phyloP scores from a whole-genome alignment of 1,140 invertebrate genomes.

The Sycobia sp. region DNA sequence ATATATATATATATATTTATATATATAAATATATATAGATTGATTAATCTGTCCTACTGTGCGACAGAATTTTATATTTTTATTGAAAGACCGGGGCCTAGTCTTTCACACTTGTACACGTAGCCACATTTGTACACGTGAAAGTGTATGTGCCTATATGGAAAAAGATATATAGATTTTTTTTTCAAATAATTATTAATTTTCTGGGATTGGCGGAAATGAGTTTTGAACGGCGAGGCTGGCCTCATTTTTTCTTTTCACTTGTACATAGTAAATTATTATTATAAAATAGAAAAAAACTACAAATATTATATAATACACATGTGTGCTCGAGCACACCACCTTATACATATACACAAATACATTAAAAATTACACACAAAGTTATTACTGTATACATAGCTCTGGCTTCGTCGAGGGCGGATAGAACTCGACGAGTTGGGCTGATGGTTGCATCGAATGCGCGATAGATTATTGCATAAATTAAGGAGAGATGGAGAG shows the following conservation, averaged over 20 bases:
- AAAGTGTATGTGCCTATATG: not conserved
- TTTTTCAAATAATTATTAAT: too few relatives aligned
- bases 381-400: constrained; percentile 19
- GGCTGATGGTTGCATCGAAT: constrained; percentile 18
- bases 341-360: constrained; percentile 14
- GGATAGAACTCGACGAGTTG: constrained; percentile 11
- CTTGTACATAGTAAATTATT: constrained; percentile 35
- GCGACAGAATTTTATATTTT: constrained; percentile 36
- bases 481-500: constrained; percentile 33
- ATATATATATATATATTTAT: constrained; percentile 9
- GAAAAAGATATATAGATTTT: not conserved
- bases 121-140: not conserved
- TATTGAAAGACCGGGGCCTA: constrained; percentile 35
- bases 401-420: constrained; percentile 11
- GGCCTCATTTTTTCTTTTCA: constrained; percentile 34
- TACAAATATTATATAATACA: constrained; percentile 14
- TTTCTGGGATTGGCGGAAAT: constrained; percentile 7
- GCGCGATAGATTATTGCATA: constrained; percentile 24
- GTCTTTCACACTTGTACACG: constrained; percentile 26
- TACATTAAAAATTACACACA: constrained; percentile 21
- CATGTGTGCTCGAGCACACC: not conserved
- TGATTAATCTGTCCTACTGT: constrained; percentile 19
- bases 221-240: constrained; percentile 16
- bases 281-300: constrained; percentile 23
- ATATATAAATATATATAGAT: constrained; percentile 17